Conservation (phyloP, 2,888 invertebrate species). For the Dichetophora obliterata region DNA sequence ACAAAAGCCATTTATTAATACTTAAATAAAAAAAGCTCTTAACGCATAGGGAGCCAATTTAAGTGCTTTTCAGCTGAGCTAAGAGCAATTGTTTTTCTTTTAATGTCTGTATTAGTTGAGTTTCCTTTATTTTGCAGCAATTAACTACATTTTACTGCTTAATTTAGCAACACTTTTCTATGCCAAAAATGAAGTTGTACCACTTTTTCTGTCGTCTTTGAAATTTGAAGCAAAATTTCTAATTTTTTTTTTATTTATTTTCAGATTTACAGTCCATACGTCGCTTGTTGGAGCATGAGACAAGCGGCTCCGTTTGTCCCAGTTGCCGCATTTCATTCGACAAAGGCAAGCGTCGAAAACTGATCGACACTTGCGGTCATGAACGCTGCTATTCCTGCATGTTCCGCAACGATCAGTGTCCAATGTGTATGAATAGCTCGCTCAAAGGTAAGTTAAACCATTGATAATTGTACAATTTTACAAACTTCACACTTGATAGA, state of each 20-base stretch:
- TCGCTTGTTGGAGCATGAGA: conserved; percentile 83
- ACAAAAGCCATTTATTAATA: neutral
- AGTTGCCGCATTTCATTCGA: conserved; percentile 95
- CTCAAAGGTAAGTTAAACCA: conserved; percentile 62
- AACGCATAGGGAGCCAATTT: conserved; percentile 7
- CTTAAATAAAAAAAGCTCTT: neutral
- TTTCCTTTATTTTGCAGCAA: neutral
- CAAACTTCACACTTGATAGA: conserved; percentile 8
- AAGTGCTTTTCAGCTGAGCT: neutral
- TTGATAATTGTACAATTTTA: conserved; percentile 34
- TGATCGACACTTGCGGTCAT: conserved; percentile 96
- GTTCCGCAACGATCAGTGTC: conserved; percentile 92
- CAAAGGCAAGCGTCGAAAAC: conserved; percentile 94
- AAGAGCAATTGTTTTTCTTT: neutral
- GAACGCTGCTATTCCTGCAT: conserved; percentile 95
- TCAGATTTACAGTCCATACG: conserved; percentile 87
- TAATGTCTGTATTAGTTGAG: neutral
- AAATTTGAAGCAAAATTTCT: neutral
- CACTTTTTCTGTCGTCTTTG: too few relatives aligned
- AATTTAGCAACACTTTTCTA: neutral
- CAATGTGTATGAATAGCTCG: conserved; percentile 78
- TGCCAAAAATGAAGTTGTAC: too few relatives aligned
- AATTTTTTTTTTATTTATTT: conserved; percentile 62
- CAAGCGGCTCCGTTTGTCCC: conserved; percentile 79
- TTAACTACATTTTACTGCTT: neutral